phyloP scores from a whole-genome alignment of 35 echinoderm and acorn worm genomes.

The Apostichopus japonicus region DNA sequence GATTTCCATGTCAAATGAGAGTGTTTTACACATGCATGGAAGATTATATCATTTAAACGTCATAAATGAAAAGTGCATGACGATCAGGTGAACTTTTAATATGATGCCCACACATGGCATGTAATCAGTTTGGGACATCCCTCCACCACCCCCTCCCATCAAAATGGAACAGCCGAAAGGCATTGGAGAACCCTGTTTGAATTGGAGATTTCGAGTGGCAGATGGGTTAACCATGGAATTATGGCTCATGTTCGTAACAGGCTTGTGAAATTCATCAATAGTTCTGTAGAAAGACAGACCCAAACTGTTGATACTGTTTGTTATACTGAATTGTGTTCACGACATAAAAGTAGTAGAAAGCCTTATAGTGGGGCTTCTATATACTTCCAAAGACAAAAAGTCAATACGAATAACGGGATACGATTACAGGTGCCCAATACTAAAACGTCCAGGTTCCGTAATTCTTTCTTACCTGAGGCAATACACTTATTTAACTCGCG shows the following conservation, averaged over 20 bases:
- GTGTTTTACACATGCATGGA: too few relatives aligned
- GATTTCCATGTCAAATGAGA: too few relatives aligned
- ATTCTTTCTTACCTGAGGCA: too few relatives aligned
- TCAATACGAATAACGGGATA: background rate
- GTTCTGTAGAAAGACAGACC: conserved; percentile 5
- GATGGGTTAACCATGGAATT: conserved; percentile 14
- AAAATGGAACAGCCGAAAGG: conserved; percentile 65
- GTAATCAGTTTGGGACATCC: conserved; percentile 26
- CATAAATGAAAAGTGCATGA: background rate
- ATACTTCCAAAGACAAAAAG: background rate
- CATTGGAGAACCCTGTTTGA: conserved; percentile 60
- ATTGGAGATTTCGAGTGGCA: conserved; percentile 59
- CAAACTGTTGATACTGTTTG: background rate
- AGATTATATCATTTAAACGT: too few relatives aligned
- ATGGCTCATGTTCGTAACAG: conserved; percentile 60
- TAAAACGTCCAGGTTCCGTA: too few relatives aligned
- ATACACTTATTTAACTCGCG: too few relatives aligned
- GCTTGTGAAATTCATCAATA: conserved; percentile 40
- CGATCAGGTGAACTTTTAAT: background rate
- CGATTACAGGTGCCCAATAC: too few relatives aligned
- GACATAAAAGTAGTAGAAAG: background rate
- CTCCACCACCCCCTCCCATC: conserved; percentile 46
- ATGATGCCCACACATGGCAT: conserved; percentile 13
- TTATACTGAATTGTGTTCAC: background rate
- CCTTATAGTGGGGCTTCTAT: background rate